Base-by-base conservation (phyloP, 2,113 vertebrate species). In the Rhinichthys klamathensis region DNA sequence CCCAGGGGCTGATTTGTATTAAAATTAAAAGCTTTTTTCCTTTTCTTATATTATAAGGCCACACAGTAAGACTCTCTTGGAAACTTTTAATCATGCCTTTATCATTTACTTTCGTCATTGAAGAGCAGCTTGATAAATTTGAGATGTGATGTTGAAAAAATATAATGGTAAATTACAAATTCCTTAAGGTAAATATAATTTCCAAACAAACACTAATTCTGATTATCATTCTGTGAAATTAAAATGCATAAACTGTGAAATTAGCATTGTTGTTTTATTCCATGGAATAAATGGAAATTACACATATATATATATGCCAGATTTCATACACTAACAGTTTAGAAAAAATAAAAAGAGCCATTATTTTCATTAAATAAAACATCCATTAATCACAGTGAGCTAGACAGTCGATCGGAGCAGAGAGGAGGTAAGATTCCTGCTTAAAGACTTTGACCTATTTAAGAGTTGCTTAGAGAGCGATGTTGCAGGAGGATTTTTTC, bases 381-480 rank as follows among this genome's bases (percentile, higher is more conserved):
- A 9, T 58, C 51, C 23, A 32, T 46, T 30, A 35, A 65, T 49
- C 12, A 58, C 16, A 1, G 15, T 44, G 38, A 82, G 67, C 3
- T 63, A 21, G 15, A 49, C 41, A 82, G 46, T 27, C 35, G 41
- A 23, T 18, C 23, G 38, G 15, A 41, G 32, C 27, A 69, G 38
- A 30, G 32, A 21, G 30, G 51, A 84, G 85, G 65, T 72, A 63
- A n/a, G 65, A 85, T 75, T 88, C 82, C 41, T 82, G 85, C 23
- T 78, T 23, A 74, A 63, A 82, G 88, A 89, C 82, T 67, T 72
- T 82, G 69, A 83, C 27, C 61, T 54, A 80, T 83, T 82, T 84
- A 88, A 61, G 60, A 60, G 83, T 35, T 69, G 23, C 77, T 80
- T n/a, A 4, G 46, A 30, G 44, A 85, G 4, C 23, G 49, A 44